phyloP scores from a whole-genome alignment of 2,113 vertebrate genomes.

The Callipepla squamata region DNA sequence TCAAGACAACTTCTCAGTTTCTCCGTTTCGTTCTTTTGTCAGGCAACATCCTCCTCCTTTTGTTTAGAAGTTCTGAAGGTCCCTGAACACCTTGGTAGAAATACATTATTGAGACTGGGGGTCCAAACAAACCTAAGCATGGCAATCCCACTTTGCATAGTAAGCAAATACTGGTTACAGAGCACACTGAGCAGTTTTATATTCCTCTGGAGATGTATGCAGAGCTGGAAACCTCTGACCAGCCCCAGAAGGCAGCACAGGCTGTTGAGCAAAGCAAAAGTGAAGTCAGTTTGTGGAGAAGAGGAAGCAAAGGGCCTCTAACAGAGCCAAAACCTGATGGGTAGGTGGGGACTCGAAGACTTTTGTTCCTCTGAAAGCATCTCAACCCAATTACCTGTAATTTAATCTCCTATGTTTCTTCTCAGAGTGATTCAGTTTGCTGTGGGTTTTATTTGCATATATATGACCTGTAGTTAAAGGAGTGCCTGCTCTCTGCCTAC shows the following conservation, averaged over 20 bases:
- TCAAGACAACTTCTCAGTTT: background rate
- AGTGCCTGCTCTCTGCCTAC: background rate
- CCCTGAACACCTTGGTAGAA: background rate
- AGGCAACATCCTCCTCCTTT: background rate
- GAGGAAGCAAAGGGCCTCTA: background rate
- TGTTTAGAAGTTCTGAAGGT: background rate
- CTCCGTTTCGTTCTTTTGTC: background rate
- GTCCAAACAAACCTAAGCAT: background rate
- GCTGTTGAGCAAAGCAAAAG: background rate
- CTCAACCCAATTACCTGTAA: background rate
- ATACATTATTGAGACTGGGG: background rate
- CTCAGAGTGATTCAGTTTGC: background rate
- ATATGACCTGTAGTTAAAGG: background rate
- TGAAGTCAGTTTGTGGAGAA: background rate
- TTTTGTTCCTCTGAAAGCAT: background rate
- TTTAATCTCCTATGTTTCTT: constrained; percentile 26
- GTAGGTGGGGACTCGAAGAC: too few relatives aligned
- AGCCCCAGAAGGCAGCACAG: background rate
- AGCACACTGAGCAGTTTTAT: background rate
- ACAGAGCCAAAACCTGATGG: background rate
- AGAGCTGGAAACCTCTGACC: background rate
- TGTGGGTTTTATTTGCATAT: constrained; percentile 1
- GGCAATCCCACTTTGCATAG: background rate
- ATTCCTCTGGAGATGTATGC: background rate
- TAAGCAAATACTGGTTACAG: background rate